These are phyloP conservation scores for Carassius carassius DNA, from an alignment of 2,113 vertebrate species.

Conservation along the genomic window DNA sequence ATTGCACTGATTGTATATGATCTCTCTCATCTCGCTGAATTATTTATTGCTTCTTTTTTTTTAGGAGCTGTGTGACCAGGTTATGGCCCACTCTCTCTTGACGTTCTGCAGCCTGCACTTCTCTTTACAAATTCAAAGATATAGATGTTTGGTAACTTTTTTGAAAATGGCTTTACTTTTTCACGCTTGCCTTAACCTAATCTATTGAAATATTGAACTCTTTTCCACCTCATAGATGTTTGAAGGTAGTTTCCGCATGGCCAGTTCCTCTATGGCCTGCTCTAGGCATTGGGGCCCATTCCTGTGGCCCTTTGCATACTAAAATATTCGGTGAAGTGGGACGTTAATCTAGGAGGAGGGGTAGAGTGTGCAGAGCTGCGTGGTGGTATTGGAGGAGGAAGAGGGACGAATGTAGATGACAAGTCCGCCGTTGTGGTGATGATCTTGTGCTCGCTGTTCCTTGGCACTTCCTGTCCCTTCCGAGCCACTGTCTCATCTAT, in stretches of 20 bases:
- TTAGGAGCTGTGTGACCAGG: slow-evolving; percentile 57
- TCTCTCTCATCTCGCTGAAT: slow-evolving; percentile 72
- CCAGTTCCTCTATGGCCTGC: slow-evolving; percentile 2
- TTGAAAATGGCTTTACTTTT: slow-evolving; percentile 49
- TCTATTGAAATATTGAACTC: slow-evolving; percentile 42
- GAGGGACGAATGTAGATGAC: slow-evolving; percentile 68
- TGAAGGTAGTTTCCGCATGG: slow-evolving; percentile 23
- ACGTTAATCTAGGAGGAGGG: slow-evolving; percentile 68
- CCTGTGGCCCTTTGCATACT: slow-evolving; percentile 80
- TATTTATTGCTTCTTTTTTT: slow-evolving; percentile 80
- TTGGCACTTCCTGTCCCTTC: slow-evolving; percentile 72
- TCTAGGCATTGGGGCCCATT: slow-evolving; percentile 69
- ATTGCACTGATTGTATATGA: slow-evolving; percentile 64
- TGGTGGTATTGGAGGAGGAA: slow-evolving; percentile 65
- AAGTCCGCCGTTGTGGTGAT: slow-evolving; percentile 76
- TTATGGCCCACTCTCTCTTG: slow-evolving; percentile 31
- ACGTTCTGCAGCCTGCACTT: slow-evolving; percentile 43
- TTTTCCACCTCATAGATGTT: slow-evolving; percentile 20
- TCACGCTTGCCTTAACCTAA: slow-evolving; percentile 36
- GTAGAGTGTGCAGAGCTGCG: slow-evolving; percentile 68
- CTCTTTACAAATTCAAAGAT: slow-evolving; percentile 3
- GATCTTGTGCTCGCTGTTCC: slow-evolving; percentile 79
- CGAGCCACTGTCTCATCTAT: slow-evolving; percentile 81
- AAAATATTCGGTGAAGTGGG: slow-evolving; percentile 87
- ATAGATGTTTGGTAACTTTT: slow-evolving; percentile 30